Base-by-base conservation (phyloP, 2,113 vertebrate genomes). In the Lates calcarifer region DNA sequence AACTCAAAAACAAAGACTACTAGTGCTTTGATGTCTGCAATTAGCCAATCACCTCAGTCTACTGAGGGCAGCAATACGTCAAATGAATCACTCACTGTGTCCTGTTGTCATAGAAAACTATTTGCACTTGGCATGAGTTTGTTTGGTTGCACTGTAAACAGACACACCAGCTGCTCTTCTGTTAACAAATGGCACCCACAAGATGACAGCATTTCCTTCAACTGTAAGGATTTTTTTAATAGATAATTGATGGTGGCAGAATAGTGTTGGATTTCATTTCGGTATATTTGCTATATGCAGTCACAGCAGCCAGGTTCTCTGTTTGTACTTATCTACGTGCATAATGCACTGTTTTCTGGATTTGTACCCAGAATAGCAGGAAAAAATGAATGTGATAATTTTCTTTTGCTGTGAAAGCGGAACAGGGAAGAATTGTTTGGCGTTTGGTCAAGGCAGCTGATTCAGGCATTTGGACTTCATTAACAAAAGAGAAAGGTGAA, bases 401-500 rank as follows among this genome's bases (percentile, higher is more conserved):
- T 81, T 67, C 47, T 47, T 57, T 43, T 61, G 45, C 72, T 18
- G 1, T 56, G 60, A 66, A 63, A 77, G 63, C 41, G 47, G 35
- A 79, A 68, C n/a, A 37, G 28, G 26, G 15, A 47, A 70, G 26
- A 56, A 53, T 53, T 22, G 2, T 26, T 47, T 71, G 77, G 60
- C 5, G 1, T 68, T 41, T 56, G 58, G 31, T 80, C 41, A 67
- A 41, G 28, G 37, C 77, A 67, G 53, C 79, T 79, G 80, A 83
- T 75, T 77, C 41, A 66, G 85, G 68, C 77, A 77, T 87, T 86
- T 84, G 79, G 74, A 88, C 51, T 83, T 79, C 31, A 80, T 82
- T 85, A 83, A 69, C 58, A 28, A 51, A 58, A 79, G 53, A 49
- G 69, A 73, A 83, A 79, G 51, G 77, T 77, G 70, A 77, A 80